Evolutionary conservation across 1,140 invertebrate species (phyloP).

Genomic region (Pararge aegeria): DNA sequence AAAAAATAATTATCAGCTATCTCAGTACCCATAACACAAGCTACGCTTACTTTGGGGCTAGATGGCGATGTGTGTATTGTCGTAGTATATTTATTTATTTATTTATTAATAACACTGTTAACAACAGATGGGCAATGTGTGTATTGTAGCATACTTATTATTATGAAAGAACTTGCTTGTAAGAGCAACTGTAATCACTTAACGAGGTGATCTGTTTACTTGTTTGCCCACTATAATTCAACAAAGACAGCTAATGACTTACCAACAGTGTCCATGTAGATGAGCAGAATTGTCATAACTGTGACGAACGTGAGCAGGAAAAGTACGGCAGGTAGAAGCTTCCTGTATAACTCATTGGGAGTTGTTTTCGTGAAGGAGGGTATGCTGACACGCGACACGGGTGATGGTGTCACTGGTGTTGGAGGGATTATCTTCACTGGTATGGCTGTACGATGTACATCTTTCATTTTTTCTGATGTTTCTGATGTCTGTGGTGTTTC

Average conservation of each 20-base stretch:
- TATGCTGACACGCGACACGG: conserved; percentile 37
- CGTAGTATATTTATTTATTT: too few species aligned
- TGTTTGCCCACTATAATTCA: neutral
- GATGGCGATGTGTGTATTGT: too few species aligned
- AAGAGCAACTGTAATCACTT: too few species aligned
- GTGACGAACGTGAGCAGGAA: conserved; percentile 84
- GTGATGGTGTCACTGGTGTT: conserved; percentile 24
- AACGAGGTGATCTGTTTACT: too few species aligned
- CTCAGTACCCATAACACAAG: too few species aligned
- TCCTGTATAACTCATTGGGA: conserved; percentile 73
- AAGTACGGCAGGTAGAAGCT: conserved; percentile 81
- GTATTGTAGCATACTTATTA: too few species aligned
- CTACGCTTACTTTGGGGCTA: too few species aligned
- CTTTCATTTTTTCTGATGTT: conserved; percentile 33
- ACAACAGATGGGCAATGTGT: too few species aligned
- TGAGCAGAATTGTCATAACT: conserved; percentile 83
- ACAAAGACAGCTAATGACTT: conserved; percentile 35
- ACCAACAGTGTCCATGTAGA: conserved; percentile 86
- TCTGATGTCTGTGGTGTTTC: conserved; percentile 22
- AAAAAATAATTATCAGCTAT: too few species aligned
- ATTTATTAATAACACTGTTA: too few species aligned
- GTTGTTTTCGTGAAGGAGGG: conserved; percentile 61
- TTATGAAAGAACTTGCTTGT: too few species aligned
- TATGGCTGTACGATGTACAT: conserved; percentile 24
- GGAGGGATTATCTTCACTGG: conserved; percentile 21